Evolutionary conservation across 2,888 invertebrate species (phyloP).

Genomic region (Blera fallax): DNA sequence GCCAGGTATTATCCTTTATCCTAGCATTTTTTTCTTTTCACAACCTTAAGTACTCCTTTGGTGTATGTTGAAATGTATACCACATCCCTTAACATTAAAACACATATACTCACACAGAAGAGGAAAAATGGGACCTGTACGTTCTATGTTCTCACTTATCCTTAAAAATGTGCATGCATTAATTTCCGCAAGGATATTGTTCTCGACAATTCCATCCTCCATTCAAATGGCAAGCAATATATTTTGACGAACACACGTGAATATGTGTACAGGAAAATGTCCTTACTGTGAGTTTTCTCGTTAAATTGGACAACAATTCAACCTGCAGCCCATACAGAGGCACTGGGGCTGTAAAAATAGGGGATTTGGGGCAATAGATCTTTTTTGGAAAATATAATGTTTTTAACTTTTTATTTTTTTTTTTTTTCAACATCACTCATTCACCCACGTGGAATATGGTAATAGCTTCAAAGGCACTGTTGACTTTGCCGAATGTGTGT

Average conservation of each 20-base stretch:
- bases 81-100: background rate
- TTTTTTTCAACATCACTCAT: background rate
- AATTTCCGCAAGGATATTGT: slow-evolving; percentile 33
- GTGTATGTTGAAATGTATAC: background rate
- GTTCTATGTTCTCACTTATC: slow-evolving; percentile 14
- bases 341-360: background rate
- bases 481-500: background rate
- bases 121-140: background rate
- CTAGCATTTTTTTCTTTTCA: background rate
- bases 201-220: slow-evolving; percentile 18
- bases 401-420: too few relatives aligned
- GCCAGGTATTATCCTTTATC: background rate
- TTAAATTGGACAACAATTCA: slow-evolving; percentile 1
- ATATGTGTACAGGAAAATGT: background rate
- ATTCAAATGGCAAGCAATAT: slow-evolving; percentile 21
- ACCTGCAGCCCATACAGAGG: background rate
- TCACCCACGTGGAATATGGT: background rate
- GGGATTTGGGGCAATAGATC: background rate
- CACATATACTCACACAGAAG: background rate
- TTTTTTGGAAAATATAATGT: background rate
- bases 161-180: slow-evolving; percentile 43
- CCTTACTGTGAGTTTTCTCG: background rate
- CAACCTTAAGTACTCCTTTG: background rate
- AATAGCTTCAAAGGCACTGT: background rate
- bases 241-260: slow-evolving; percentile 2